A percentile compares a stretch with the other conserved stretches of the same genome.
Conservation (phyloP, 2,888 invertebrate genomes). For the Lasioglossum vierecki region DNA sequence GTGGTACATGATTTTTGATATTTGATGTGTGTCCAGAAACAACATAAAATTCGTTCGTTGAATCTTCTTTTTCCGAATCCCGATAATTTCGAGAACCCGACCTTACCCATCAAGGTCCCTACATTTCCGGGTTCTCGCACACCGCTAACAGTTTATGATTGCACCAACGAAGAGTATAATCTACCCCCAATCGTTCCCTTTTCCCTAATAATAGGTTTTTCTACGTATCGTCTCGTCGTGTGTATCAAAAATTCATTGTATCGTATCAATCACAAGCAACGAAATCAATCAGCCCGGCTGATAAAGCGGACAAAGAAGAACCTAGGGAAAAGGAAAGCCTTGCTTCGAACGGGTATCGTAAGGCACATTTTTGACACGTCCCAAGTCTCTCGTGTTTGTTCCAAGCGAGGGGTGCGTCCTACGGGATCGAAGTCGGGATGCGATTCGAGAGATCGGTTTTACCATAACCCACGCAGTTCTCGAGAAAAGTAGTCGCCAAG, state of each 20-base stretch:
- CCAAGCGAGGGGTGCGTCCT: conserved; percentile 44
- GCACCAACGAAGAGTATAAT: conserved; percentile 58
- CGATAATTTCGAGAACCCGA: no score
- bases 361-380: conserved; percentile 77
- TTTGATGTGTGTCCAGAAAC: no score
- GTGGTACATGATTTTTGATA: no score
- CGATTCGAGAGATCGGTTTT: conserved; percentile 60
- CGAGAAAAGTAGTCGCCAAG: conserved; percentile 62
- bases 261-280: conserved; percentile 18
- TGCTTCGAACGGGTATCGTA: conserved; percentile 73
- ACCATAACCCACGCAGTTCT: conserved; percentile 45
- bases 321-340: conserved; percentile 43
- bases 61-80: no score
- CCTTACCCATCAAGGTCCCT: no score
- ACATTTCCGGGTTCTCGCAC: no score
- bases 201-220: conserved; percentile 21
- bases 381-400: conserved; percentile 59
- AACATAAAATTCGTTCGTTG: no score
- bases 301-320: not conserved
- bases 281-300: not conserved
- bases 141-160: conserved; percentile 49
- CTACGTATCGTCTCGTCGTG: conserved; percentile 28
- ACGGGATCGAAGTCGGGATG: conserved; percentile 63
- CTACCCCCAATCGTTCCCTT: conserved; percentile 17
- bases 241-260: conserved; percentile 34